phyloP scores from a whole-genome alignment of 2,113 vertebrate species.

The Eretmochelys imbricata region DNA sequence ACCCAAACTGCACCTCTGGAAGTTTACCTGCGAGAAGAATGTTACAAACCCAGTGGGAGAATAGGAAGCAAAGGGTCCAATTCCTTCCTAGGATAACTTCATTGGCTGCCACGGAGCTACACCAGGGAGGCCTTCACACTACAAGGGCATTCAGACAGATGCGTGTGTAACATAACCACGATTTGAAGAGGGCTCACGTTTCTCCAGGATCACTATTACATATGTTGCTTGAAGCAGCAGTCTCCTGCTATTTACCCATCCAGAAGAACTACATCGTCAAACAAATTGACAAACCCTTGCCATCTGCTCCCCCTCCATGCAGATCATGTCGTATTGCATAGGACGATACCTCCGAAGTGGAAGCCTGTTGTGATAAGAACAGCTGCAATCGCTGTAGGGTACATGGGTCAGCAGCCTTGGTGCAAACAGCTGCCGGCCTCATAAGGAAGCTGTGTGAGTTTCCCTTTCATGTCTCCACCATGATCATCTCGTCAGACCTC shows the following conservation, averaged over 20 bases:
- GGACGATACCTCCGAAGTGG: not conserved
- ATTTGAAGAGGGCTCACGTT: not conserved
- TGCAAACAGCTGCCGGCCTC: accelerated
- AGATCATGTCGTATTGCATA: not conserved
- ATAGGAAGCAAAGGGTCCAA: no score
- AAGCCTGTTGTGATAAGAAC: not conserved
- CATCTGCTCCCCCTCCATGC: not conserved
- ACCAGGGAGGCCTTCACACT: not conserved
- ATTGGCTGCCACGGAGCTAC: accelerated
- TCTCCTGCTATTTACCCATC: not conserved
- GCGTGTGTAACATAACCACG: not conserved
- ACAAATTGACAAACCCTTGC: not conserved
- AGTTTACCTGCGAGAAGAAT: no score
- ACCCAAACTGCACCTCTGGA: no score
- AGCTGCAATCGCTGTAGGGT: not conserved
- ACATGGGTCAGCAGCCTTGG: not conserved
- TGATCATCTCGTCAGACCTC: not conserved
- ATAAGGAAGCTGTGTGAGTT: not conserved
- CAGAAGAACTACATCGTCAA: not conserved
- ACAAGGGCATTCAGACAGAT: not conserved
- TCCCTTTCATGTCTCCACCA: not conserved
- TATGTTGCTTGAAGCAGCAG: not conserved
- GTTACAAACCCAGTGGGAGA: no score
- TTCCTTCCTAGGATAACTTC: no score
- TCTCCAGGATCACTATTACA: not conserved